These are phyloP conservation scores for Pristionchus exspectatus DNA, from an alignment of 2,888 invertebrate genomes.

Conservation along the genomic window DNA sequence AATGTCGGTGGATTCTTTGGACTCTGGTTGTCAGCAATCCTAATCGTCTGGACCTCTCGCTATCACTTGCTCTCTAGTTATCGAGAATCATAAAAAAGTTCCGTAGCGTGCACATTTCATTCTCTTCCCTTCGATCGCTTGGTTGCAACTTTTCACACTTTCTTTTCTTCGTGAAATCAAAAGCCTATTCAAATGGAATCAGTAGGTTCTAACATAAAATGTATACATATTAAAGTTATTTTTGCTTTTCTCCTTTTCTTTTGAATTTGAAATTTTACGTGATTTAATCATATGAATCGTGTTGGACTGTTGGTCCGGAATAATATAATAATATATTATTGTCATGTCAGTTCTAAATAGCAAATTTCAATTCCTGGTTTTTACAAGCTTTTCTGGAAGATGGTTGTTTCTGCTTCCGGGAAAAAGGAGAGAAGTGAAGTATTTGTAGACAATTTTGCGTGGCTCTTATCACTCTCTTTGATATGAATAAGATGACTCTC, in stretches of 20 bases:
- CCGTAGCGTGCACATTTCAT: background rate
- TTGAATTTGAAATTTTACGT: no score
- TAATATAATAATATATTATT: no score
- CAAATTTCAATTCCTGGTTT: background rate
- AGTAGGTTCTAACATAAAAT: no score
- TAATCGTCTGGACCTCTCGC: background rate
- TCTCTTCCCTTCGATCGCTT: background rate
- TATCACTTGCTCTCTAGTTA: background rate
- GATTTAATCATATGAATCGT: no score
- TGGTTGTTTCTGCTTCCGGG: background rate
- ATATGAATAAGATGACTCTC: conserved; percentile 16
- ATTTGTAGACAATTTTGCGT: conserved; percentile 14
- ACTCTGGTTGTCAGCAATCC: background rate
- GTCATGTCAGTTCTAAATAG: background rate
- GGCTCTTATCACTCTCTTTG: conserved; percentile 12
- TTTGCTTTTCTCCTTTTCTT: no score
- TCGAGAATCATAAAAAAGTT: background rate
- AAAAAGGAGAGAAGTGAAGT: background rate
- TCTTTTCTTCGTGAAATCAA: no score
- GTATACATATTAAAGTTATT: no score
- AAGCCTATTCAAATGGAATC: no score
- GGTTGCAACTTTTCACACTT: no score
- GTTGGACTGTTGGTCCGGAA: no score
- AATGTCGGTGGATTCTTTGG: background rate
- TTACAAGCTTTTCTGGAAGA: background rate